Base-by-base conservation (phyloP, 2,888 invertebrate species). In the Scaptomyza reducta region DNA sequence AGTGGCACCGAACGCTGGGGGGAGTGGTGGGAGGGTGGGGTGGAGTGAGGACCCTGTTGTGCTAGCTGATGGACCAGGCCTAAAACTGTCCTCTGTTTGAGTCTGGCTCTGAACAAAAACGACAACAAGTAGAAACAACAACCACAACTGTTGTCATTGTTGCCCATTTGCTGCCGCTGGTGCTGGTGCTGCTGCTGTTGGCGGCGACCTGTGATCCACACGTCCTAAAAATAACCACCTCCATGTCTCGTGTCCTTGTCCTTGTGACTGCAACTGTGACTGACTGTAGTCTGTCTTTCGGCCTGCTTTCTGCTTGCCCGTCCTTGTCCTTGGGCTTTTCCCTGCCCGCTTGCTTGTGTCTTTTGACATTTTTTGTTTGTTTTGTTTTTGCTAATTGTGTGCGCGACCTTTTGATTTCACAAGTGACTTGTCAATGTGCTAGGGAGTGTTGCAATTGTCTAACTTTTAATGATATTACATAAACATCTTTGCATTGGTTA, bases 381-480 rank as follows among this genome's bases (percentile, higher is more conserved):
- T 38, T 9, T 38, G 6, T 14, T 9, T 14, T 9, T 38, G 69
- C 70, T 78, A 84, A 81, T 80, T 80, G 79, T 65, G 66, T 65
- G 66, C 75, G 68, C 74, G 63, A 80, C 74, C 66, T 80, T 74
- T 74, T 70, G 35, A 50, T 74, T 72, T 67, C 50, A 18, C 65
- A 66, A 47, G 40, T 33, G 27, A n/a, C 10, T 14, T 35, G 22
- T 10, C 49, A 9, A 10, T 14, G 35, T 35, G n/a, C n/a, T n/a
- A 6, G n/a, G 2, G 35, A n/a, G 0, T n/a, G 5, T 7, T 27
- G 27, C 0, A 1, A 27, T 27, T 27, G 27, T 27, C 27, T 7
- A 27, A 7, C 27, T 7, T 27, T 27, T 22, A 22, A 2, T 22
- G 22, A 22, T 22, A 22, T 4, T 22, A 22, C 22, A 22, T 22